Conservation (phyloP, 2,113 vertebrate species). For the Proterorhinus semilunaris region DNA sequence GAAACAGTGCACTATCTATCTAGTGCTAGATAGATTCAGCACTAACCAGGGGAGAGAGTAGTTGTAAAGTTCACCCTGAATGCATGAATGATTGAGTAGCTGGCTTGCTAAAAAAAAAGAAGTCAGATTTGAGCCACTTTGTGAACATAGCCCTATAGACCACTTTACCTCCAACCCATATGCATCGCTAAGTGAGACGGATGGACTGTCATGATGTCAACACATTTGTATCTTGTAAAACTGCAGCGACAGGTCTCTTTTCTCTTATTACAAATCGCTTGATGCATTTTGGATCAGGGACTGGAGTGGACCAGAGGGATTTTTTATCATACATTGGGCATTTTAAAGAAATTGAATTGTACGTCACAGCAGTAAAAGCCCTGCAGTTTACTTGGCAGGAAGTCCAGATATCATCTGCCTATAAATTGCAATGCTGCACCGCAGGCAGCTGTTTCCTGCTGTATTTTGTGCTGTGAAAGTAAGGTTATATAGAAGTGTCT, state of each 20-base stretch:
- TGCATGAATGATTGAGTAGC: no score
- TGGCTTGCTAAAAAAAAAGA: no score
- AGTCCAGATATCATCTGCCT: conserved; percentile 22
- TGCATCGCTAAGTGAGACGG: conserved; percentile 1
- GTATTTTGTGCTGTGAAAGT: conserved; percentile 12
- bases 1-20: no score
- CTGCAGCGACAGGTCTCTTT: conserved; percentile 24
- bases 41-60: no score
- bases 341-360: conserved; percentile 17
- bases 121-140: no score
- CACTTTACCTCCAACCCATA: conserved; percentile 27
- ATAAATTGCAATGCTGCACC: conserved; percentile 11
- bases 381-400: conserved; percentile 26
- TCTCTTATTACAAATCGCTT: conserved; percentile 14
- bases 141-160: conserved; percentile 1
- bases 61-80: no score
- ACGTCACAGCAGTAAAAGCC: conserved; percentile 12
- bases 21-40: no score
- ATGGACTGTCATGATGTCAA: conserved; percentile 20
- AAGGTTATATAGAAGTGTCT: background rate
- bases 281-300: conserved; percentile 26
- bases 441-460: conserved; percentile 3
- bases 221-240: conserved; percentile 17
- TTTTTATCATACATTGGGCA: conserved; percentile 5
- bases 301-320: conserved; percentile 1